Percentiles rank a stretch among this genome's conserved stretches.
Evolutionary conservation across 1,140 invertebrate genomes (phyloP).

Genomic region (Pomacea maculata): DNA sequence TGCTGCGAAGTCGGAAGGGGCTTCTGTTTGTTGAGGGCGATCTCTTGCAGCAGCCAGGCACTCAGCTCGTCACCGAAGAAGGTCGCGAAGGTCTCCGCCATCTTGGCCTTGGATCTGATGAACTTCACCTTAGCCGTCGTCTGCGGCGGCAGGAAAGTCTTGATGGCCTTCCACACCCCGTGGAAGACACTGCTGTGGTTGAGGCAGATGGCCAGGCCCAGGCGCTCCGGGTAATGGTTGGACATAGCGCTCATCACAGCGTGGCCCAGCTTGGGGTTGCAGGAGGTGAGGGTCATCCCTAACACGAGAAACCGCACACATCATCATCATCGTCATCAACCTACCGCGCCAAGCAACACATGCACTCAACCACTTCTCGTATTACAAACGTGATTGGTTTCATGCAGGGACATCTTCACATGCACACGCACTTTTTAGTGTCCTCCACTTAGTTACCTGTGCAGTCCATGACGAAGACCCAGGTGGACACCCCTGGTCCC

Average conservation of each 20-base stretch:
- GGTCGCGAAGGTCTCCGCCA: conserved; percentile 45
- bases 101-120: conserved; percentile 49
- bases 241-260: conserved; percentile 52
- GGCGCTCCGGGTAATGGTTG: conserved; percentile 62
- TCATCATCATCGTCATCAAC: too few species aligned
- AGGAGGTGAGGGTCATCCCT: conserved; percentile 61
- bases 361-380: neutral
- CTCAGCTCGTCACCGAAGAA: conserved; percentile 55
- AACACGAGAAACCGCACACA: neutral
- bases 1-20: conserved; percentile 47
- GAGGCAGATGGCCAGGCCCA: conserved; percentile 58
- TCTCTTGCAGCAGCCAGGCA: conserved; percentile 59
- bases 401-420: neutral
- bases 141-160: conserved; percentile 54
- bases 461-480: conserved; percentile 62
- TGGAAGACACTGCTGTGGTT: conserved; percentile 62
- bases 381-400: neutral
- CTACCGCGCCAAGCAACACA: too few species aligned
- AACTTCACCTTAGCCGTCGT: conserved; percentile 56
- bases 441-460: conserved; percentile 39
- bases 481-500: conserved; percentile 51
- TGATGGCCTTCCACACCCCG: conserved; percentile 61
- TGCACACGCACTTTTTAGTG: neutral
- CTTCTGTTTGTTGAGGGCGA: conserved; percentile 54
- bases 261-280: conserved; percentile 61